A percentile compares a stretch with the other conserved stretches of the same genome.
These are phyloP conservation scores for Drosophila neonasuta DNA, from an alignment of 2,888 invertebrate species.

Conservation along the genomic window DNA sequence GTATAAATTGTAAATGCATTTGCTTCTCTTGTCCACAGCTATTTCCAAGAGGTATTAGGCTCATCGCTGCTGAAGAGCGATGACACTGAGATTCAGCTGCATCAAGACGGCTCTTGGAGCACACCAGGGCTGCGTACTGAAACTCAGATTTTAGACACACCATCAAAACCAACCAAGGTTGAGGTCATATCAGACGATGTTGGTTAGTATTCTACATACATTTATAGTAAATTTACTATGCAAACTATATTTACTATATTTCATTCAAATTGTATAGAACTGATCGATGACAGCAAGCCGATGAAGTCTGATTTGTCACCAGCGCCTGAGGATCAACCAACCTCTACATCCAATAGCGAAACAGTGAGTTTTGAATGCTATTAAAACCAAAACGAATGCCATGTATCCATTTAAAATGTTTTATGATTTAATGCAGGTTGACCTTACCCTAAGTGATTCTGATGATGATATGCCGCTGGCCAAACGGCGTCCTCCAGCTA, in stretches of 20 bases:
- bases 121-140: constrained; percentile 87
- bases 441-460: constrained; percentile 89
- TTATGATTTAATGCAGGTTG: constrained; percentile 82
- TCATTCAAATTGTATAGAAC: constrained; percentile 55
- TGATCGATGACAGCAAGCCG: constrained; percentile 79
- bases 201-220: constrained; percentile 84
- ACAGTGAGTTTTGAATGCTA: constrained; percentile 73
- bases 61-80: constrained; percentile 87
- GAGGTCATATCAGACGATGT: constrained; percentile 90
- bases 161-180: constrained; percentile 84
- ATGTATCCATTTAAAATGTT: neutral
- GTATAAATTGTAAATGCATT: neutral
- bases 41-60: constrained; percentile 91
- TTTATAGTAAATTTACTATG: neutral
- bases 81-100: constrained; percentile 91
- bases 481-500: constrained; percentile 83
- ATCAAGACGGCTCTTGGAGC: constrained; percentile 93
- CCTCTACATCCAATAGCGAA: constrained; percentile 82
- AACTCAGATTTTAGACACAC: constrained; percentile 83
- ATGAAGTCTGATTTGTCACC: constrained; percentile 68
- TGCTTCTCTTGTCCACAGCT: constrained; percentile 83
- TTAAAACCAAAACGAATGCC: neutral
- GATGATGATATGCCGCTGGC: constrained; percentile 87
- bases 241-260: neutral
- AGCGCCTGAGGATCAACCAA: constrained; percentile 79